phyloP scores from a whole-genome alignment of 92 coral and sea anemone genomes.

The Actinernus sp. region DNA sequence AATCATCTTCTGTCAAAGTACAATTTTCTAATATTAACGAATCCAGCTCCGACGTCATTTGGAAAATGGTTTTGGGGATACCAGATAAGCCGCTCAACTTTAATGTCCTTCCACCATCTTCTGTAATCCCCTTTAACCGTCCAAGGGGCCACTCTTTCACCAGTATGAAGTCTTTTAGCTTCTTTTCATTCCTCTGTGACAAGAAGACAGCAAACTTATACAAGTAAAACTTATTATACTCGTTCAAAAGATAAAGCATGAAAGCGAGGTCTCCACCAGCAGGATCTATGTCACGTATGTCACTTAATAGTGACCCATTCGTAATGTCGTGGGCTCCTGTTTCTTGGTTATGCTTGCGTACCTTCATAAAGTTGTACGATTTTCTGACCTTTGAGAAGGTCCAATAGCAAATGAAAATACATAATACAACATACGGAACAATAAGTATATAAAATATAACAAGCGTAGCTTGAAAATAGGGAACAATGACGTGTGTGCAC shows the following conservation, averaged over 20 bases:
- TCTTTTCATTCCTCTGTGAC: conserved; percentile 47
- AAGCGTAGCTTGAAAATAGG: conserved; percentile 9
- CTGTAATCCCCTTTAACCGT: conserved; percentile 9
- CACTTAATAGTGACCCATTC: conserved; percentile 10
- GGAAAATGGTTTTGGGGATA: conserved; percentile 59
- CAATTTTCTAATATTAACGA: conserved; percentile 22
- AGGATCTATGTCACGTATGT: conserved; percentile 3
- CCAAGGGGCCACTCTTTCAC: conserved; percentile 57
- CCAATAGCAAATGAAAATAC: conserved; percentile 2
- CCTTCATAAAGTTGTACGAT: background rate
- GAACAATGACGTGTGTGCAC: conserved; percentile 50
- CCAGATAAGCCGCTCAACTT: conserved; percentile 30
- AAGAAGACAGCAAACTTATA: conserved; percentile 36
- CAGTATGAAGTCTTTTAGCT: conserved; percentile 25
- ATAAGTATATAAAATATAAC: background rate
- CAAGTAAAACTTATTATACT: conserved; percentile 34
- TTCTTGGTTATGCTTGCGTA: background rate
- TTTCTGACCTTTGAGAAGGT: background rate
- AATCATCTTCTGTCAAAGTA: conserved; percentile 26
- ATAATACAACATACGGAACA: background rate
- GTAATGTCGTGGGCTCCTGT: background rate
- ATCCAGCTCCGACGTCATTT: conserved; percentile 20
- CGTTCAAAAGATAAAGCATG: conserved; percentile 41
- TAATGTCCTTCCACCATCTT: conserved; percentile 39
- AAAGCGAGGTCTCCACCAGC: conserved; percentile 52